A percentile compares a stretch with the other conserved stretches of the same genome.
These are phyloP conservation scores for Trachemys scripta DNA, from an alignment of 2,113 vertebrate species.

Conservation along the genomic window DNA sequence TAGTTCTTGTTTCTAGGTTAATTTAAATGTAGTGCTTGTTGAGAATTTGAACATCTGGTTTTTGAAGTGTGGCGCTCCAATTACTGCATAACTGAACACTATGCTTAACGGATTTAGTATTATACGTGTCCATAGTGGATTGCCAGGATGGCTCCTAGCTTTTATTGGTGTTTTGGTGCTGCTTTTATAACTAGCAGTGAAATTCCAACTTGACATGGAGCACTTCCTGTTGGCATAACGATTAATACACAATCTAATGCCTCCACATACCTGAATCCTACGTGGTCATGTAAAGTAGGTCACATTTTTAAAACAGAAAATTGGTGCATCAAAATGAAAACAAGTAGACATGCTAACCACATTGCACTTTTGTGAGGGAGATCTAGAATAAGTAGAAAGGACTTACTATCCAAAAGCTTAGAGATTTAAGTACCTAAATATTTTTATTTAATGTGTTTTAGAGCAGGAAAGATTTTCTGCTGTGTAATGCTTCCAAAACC, in stretches of 20 bases:
- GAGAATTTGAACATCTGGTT: neutral
- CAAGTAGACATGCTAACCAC: neutral
- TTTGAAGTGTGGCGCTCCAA: neutral
- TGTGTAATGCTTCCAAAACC: constrained; percentile 29
- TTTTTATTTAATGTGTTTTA: constrained; percentile 7
- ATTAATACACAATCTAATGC: neutral
- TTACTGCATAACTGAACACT: neutral
- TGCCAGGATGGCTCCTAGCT: neutral
- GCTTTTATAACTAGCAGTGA: fast-evolving
- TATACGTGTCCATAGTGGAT: fast-evolving
- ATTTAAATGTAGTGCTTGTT: fast-evolving
- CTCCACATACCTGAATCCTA: fast-evolving
- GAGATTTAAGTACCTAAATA: constrained; percentile 1
- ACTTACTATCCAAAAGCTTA: neutral
- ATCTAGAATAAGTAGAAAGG: neutral
- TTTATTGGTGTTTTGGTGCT: fast-evolving
- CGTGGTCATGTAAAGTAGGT: constrained; percentile 33
- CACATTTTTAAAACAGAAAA: neutral
- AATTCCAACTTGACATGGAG: fast-evolving
- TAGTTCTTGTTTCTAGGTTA: fast-evolving
- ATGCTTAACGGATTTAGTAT: fast-evolving
- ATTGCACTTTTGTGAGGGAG: neutral
- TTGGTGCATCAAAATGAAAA: neutral
- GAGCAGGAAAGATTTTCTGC: neutral
- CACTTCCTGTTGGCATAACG: neutral